Percentiles rank a stretch among this genome's conserved stretches.
Evolutionary conservation across 2,888 invertebrate genomes (phyloP).

Genomic region (Orthonevra nobilis): DNA sequence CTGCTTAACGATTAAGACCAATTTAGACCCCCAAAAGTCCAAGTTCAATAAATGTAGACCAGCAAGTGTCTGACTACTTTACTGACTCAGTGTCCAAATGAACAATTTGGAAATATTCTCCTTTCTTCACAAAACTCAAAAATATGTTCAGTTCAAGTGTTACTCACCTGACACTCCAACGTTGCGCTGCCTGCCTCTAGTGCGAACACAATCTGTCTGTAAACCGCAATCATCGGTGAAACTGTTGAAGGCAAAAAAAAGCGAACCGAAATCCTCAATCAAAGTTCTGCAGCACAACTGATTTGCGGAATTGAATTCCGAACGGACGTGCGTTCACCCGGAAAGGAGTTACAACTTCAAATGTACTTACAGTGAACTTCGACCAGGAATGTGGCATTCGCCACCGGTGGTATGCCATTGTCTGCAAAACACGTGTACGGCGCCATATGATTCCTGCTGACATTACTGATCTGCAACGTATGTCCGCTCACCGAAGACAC

Average conservation of each 20-base stretch:
- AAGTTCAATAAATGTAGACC: no score
- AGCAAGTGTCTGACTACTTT: no score
- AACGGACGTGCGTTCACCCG: constrained; percentile 3
- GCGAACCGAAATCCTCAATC: constrained; percentile 35
- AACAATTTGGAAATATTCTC: no score
- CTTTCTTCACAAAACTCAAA: no score
- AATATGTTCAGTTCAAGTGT: no score
- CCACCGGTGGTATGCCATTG: constrained; percentile 92
- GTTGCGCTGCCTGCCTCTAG: constrained; percentile 85
- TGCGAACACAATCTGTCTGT: constrained; percentile 87
- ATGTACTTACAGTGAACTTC: constrained; percentile 92
- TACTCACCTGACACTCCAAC: constrained; percentile 87
- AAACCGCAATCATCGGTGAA: constrained; percentile 90
- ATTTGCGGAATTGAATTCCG: constrained; percentile 49
- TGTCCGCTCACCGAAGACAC: constrained; percentile 88
- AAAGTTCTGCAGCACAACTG: constrained; percentile 51
- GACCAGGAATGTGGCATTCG: constrained; percentile 89
- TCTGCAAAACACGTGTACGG: constrained; percentile 88
- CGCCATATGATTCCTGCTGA: constrained; percentile 87
- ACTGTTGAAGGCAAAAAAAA: constrained; percentile 83
- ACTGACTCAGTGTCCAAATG: no score
- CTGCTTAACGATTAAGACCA: no score
- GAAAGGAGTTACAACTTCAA: no score
- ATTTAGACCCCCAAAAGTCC: no score
- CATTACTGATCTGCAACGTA: constrained; percentile 88